These are phyloP conservation scores for Drosophila recens DNA, from an alignment of 2,888 invertebrate species.

Conservation along the genomic window DNA sequence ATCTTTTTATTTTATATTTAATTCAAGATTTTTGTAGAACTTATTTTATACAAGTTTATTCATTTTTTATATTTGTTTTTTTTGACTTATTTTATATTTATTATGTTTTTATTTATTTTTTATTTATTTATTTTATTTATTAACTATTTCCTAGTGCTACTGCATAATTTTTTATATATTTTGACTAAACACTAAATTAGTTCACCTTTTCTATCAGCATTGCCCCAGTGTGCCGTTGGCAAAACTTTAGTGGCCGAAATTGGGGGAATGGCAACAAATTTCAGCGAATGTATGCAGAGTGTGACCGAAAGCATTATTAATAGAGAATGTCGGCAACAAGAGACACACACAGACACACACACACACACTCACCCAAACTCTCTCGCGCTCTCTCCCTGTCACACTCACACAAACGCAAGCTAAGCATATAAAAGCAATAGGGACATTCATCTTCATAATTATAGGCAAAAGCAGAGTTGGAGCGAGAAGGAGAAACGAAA, in stretches of 20 bases:
- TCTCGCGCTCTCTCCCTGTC: not conserved
- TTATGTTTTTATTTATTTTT: no score
- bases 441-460: constrained; percentile 80
- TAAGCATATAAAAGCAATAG: constrained; percentile 76
- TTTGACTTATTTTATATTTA: no score
- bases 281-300: constrained; percentile 76
- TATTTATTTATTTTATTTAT: no score
- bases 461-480: constrained; percentile 41
- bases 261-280: constrained; percentile 68
- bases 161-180: no score
- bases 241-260: constrained; percentile 51
- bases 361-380: constrained; percentile 24
- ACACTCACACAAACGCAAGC: constrained; percentile 37
- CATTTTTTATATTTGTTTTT: no score
- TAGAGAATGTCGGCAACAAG: constrained; percentile 73
- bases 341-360: no score
- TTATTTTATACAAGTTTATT: no score
- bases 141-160: no score
- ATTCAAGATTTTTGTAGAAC: no score
- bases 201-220: fast-evolving
- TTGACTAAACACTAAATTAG: not conserved
- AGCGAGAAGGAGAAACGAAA: constrained; percentile 19
- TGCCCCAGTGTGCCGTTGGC: constrained; percentile 45
- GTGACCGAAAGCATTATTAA: constrained; percentile 80
- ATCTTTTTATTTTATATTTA: no score